Evolutionary conservation across 2,113 vertebrate species (phyloP).

Genomic region (Cololabis saira): DNA sequence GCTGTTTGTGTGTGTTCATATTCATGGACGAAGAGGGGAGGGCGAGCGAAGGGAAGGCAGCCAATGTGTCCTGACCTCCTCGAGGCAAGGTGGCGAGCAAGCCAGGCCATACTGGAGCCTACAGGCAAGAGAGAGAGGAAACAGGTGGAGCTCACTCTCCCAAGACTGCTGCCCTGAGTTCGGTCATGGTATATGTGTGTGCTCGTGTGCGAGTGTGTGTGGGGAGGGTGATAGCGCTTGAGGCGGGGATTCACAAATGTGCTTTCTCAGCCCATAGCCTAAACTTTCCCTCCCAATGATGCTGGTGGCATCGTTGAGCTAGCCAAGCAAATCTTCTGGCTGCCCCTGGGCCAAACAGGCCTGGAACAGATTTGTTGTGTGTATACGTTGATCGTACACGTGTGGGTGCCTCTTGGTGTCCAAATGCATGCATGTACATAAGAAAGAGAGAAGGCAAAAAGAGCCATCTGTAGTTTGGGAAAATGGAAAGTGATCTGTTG

Average conservation of each 20-base stretch:
- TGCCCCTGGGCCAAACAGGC: conserved; percentile 38
- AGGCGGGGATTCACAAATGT: conserved; percentile 31
- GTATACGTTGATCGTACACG: conserved; percentile 12
- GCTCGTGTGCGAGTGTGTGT: background rate
- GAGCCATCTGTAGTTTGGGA: conserved; percentile 27
- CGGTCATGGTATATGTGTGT: background rate
- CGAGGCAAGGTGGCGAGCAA: conserved; percentile 45
- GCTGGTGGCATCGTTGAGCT: conserved; percentile 54
- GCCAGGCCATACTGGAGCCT: conserved; percentile 70
- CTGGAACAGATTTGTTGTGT: conserved; percentile 28
- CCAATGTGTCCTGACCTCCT: conserved; percentile 60
- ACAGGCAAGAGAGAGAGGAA: conserved; percentile 52
- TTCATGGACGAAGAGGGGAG: conserved; percentile 45
- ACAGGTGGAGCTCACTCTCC: conserved; percentile 28
- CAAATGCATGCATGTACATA: conserved; percentile 31
- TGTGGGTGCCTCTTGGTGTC: conserved; percentile 37
- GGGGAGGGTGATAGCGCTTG: background rate
- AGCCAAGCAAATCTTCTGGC: conserved; percentile 65
- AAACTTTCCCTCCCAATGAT: conserved; percentile 41
- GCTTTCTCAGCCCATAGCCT: conserved; percentile 10
- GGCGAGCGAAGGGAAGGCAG: conserved; percentile 33
- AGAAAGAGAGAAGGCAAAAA: conserved; percentile 13
- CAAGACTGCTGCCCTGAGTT: conserved; percentile 19
- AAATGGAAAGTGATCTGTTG: conserved; percentile 42
- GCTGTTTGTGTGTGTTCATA: conserved; percentile 55